Evolutionary conservation across 2,113 vertebrate species (phyloP), one percentile per base, ranked within the genome.

Genomic region (Labeo rohita): DNA sequence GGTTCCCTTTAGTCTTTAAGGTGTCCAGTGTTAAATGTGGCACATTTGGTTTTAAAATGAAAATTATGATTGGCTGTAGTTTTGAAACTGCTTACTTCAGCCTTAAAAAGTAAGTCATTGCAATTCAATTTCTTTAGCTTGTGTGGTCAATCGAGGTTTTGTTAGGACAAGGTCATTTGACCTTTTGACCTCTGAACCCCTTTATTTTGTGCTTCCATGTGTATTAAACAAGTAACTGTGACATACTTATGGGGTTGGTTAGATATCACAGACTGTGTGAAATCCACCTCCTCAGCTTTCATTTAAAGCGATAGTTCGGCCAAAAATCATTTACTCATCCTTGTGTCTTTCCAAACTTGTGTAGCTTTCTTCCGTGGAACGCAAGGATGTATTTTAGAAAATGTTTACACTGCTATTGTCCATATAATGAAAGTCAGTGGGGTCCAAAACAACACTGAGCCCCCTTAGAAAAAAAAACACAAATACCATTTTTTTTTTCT

Each of bases 181-280:
- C 73, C 50, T 45, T 28, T 76, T 56, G 34, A 54, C 28, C 23
- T 75, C 61, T 49, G 23, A 47, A 76, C 72, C 45, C 82, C 39
- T 45, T 28, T 80, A 21, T 75, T 49, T 43, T 66, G 81, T 49
- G 49, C 34, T n/a, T 76, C 28, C n/a, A 63, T 79, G 65, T 75
- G 83, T 87, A 36, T 28, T 77, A 7, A 43, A 76, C 50, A 15
- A 66, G 36, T 83, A 70, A 85, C 56, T 77, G 82, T 72, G 52
- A 82, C 16, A 85, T 74, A 43, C 52, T 73, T 54, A 61, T 50
- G 28, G 54, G 61, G 56, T 49, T 50, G n/a, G 49, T 61, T 4
- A 45, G 77, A 74, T 79, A 49, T 56, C 10, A 23, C 10, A 43
- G 39, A 74, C 13, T 66, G 8, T 28, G 7, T 72, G 23, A 52